Evolutionary conservation across 2,888 invertebrate genomes (phyloP).

Genomic region (Eupsilia transversa): DNA sequence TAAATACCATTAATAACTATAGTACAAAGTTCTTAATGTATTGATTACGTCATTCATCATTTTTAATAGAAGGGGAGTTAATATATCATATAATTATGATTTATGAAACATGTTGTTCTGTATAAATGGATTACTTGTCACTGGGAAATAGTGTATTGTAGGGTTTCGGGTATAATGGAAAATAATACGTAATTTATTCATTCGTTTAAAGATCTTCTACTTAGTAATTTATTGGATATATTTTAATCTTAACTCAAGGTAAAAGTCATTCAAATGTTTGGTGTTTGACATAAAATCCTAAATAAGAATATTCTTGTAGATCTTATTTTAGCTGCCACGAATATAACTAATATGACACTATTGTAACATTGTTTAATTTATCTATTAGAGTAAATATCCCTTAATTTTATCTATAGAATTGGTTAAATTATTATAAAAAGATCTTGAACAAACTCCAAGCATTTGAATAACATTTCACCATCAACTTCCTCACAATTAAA

Average conservation of each 20-base stretch:
- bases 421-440: neutral
- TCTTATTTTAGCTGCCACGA: neutral
- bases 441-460: neutral
- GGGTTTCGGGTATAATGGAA: neutral
- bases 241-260: neutral
- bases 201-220: neutral
- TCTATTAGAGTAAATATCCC: neutral
- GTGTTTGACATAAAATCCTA: neutral
- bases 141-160: slow-evolving; percentile 8
- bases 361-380: neutral
- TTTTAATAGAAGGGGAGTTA: neutral
- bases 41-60: neutral
- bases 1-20: neutral
- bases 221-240: neutral
- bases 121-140: slow-evolving; percentile 2
- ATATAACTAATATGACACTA: neutral
- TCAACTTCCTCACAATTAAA: neutral
- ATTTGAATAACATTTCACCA: neutral
- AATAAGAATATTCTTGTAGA: neutral
- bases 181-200: neutral
- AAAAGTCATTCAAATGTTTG: slow-evolving; percentile 13
- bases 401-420: neutral
- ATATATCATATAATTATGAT: neutral
- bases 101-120: slow-evolving; percentile 9
- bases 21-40: neutral